Evolutionary conservation across 1,140 invertebrate genomes (phyloP).

Genomic region (Psix sp.): DNA sequence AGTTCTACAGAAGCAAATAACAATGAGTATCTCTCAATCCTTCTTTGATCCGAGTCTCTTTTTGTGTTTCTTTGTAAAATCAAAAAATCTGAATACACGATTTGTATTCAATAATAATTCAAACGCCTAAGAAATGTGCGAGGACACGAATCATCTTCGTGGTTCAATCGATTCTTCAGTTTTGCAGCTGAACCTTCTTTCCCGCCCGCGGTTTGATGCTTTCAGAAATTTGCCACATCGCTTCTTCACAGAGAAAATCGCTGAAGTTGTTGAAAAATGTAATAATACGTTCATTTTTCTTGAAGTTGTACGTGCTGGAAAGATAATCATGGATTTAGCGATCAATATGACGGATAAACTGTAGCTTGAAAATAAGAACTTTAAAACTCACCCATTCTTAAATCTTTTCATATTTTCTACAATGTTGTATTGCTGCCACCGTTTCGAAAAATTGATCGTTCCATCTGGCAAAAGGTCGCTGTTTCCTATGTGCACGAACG

Average conservation of each 20-base stretch:
- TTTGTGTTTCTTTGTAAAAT: neutral
- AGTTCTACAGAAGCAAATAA: constrained; percentile 37
- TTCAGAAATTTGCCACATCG: constrained; percentile 98
- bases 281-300: constrained; percentile 94
- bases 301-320: constrained; percentile 88
- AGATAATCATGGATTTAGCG: neutral
- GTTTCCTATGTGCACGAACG: constrained; percentile 99
- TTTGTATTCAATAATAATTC: constrained; percentile 1
- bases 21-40: constrained; percentile 6
- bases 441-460: constrained; percentile 96
- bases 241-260: constrained; percentile 95
- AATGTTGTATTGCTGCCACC: constrained; percentile 98
- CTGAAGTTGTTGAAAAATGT: constrained; percentile 98
- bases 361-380: neutral
- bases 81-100: neutral
- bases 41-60: neutral
- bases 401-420: constrained; percentile 98
- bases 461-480: constrained; percentile 91
- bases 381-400: constrained; percentile 88
- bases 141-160: neutral
- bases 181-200: constrained; percentile 76
- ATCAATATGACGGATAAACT: neutral
- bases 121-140: neutral
- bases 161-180: constrained; percentile 60
- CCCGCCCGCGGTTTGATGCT: constrained; percentile 93